phyloP scores from a whole-genome alignment of 2,797 vertebrate species.

The Ambastaia sidthimunki region DNA sequence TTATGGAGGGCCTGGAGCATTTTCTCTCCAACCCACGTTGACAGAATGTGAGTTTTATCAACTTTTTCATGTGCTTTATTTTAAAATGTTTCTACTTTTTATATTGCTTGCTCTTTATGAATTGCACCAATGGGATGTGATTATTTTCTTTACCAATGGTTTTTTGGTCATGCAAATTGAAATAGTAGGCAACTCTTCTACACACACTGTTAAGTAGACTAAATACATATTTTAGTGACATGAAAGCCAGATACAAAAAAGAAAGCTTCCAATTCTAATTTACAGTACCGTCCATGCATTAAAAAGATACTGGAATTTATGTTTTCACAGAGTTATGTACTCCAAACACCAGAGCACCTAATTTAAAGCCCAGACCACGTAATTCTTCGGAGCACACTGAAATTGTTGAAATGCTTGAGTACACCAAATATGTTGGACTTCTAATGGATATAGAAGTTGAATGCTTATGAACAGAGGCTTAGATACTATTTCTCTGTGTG shows the following conservation, averaged over 20 bases:
- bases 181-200: background rate
- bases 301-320: background rate
- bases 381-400: slow-evolving; percentile 8
- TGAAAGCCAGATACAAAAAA: background rate
- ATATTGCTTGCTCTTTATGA: background rate
- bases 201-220: background rate
- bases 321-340: slow-evolving; percentile 15
- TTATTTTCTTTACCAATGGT: background rate
- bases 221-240: background rate
- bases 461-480: slow-evolving; percentile 1
- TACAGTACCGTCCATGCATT: background rate
- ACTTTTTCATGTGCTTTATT: slow-evolving; percentile 22
- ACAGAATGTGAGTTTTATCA: slow-evolving; percentile 71
- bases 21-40: slow-evolving; percentile 38
- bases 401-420: slow-evolving; percentile 40
- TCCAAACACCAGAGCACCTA: slow-evolving; percentile 7
- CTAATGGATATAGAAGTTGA: slow-evolving; percentile 20
- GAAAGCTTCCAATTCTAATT: background rate
- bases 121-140: background rate
- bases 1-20: slow-evolving; percentile 43
- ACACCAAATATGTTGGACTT: slow-evolving; percentile 34
- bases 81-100: background rate
- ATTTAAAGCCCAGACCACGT: slow-evolving; percentile 34
- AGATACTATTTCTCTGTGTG: background rate
- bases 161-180: background rate